Percentiles rank a stretch among this genome's conserved stretches.
These are phyloP conservation scores for Stomatorhinus ivindoensis DNA, from an alignment of 2,113 vertebrate species.

Conservation along the genomic window DNA sequence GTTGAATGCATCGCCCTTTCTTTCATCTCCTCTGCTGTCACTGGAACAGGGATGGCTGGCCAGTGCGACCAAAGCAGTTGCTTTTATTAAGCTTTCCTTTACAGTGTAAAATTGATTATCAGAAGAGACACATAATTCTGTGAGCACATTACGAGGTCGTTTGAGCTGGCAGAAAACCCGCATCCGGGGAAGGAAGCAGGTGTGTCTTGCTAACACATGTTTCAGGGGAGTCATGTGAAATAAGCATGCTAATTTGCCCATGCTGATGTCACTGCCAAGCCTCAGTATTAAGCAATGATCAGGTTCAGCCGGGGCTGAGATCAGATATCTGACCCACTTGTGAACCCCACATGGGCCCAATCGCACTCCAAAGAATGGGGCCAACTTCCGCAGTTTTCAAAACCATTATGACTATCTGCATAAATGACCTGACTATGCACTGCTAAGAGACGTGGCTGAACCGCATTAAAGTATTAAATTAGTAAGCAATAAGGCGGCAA, in stretches of 20 bases:
- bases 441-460: constrained; percentile 12
- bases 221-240: constrained; percentile 10
- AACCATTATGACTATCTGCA: neutral
- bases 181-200: neutral
- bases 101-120: neutral
- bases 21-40: neutral
- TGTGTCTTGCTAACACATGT: constrained; percentile 6
- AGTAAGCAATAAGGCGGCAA: constrained; percentile 17
- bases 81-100: neutral
- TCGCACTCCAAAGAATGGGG: constrained; percentile 7
- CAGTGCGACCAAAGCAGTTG: neutral
- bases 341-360: constrained; percentile 18
- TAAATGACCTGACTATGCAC: neutral
- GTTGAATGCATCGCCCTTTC: neutral
- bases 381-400: constrained; percentile 12
- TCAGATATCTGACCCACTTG: constrained; percentile 19
- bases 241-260: constrained; percentile 18
- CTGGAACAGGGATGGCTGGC: neutral
- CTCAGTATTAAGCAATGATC: neutral
- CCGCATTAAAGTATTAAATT: constrained; percentile 40
- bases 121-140: neutral
- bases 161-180: neutral
- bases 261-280: constrained; percentile 12
- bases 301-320: neutral
- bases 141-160: neutral